Conservation (phyloP, 1,140 invertebrate species). For the Drosophila guanche region DNA sequence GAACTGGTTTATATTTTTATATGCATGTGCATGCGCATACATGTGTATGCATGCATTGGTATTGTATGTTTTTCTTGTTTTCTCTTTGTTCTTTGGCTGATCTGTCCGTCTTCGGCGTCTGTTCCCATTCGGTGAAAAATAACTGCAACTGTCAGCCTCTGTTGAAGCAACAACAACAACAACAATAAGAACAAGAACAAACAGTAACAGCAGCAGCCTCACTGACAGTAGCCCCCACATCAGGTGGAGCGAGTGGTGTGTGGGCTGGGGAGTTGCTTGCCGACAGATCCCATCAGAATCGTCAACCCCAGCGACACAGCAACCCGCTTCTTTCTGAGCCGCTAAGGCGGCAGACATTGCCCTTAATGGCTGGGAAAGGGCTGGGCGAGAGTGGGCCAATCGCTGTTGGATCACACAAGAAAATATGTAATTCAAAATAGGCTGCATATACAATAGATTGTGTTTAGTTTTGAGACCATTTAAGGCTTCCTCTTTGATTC, state of each 20-base stretch:
- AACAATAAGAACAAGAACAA: neutral
- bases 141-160: conserved; percentile 77
- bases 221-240: too few relatives aligned
- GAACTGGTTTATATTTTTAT: conserved; percentile 69
- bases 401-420: too few relatives aligned
- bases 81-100: conserved; percentile 73
- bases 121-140: conserved; percentile 77
- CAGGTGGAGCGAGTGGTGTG: too few relatives aligned
- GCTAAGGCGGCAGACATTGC: conserved; percentile 7
- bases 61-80: conserved; percentile 72
- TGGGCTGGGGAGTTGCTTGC: too few relatives aligned
- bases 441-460: too few relatives aligned
- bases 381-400: too few relatives aligned
- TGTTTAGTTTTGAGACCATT: too few relatives aligned
- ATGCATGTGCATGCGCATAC: conserved; percentile 12
- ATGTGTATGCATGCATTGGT: conserved; percentile 20
- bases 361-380: conserved; percentile 29
- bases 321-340: too few relatives aligned
- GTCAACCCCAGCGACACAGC: too few relatives aligned
- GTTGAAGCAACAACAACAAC: conserved; percentile 28
- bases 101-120: conserved; percentile 37
- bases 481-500: too few relatives aligned
- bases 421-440: neutral
- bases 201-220: conserved; percentile 1
- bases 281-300: too few relatives aligned